phyloP scores from a whole-genome alignment of 2,888 invertebrate genomes.

The Adela reaumurella region DNA sequence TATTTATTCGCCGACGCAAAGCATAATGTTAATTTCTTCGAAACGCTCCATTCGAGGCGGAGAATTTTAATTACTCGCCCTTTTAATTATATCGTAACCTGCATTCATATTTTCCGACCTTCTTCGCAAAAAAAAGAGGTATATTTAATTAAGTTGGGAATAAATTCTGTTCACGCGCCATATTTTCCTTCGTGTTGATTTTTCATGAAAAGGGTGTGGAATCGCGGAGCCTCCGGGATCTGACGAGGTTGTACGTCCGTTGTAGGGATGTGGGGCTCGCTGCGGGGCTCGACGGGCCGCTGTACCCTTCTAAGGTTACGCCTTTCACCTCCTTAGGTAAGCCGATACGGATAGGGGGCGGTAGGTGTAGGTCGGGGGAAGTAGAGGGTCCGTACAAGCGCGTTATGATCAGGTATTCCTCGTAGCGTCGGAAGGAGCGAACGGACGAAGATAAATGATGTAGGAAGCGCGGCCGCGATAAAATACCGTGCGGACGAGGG shows the following conservation, averaged over 20 bases:
- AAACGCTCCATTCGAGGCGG: neutral
- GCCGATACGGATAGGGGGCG: neutral
- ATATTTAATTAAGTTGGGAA: neutral
- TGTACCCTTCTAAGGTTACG: neutral
- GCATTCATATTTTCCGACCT: neutral
- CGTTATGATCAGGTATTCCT: neutral
- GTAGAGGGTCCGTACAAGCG: neutral
- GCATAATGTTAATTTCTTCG: neutral
- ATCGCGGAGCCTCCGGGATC: neutral
- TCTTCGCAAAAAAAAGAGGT: neutral
- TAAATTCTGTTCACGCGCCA: neutral
- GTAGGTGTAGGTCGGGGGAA: neutral
- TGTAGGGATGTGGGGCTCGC: neutral
- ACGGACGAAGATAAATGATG: neutral
- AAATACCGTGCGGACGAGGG: neutral
- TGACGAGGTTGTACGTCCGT: neutral
- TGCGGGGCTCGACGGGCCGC: neutral
- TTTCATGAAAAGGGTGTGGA: neutral
- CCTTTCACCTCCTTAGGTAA: neutral
- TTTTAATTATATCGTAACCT: neutral
- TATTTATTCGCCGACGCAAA: no score
- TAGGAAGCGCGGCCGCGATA: neutral
- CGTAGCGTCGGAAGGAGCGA: neutral
- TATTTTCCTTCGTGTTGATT: neutral
- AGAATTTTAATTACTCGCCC: neutral